These are phyloP conservation scores for Phymanthus crucifer DNA, from an alignment of 92 coral and sea anemone genomes.

Conservation along the genomic window DNA sequence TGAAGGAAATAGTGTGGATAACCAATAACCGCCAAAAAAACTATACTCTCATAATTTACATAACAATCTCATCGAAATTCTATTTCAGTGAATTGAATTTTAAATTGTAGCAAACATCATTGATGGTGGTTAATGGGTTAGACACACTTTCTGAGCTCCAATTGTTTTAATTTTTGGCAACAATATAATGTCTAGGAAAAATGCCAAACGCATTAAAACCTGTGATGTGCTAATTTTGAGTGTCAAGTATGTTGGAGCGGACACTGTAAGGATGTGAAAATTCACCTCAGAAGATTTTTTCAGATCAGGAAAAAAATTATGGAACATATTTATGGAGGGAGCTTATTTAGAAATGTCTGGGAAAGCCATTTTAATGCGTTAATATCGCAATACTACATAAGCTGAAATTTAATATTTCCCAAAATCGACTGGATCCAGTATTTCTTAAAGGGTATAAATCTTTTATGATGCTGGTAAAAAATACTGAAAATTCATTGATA, in stretches of 20 bases:
- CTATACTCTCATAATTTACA: background rate
- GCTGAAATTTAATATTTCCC: background rate
- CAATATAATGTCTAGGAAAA: background rate
- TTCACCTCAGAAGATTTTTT: background rate
- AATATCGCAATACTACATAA: background rate
- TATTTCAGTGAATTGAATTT: background rate
- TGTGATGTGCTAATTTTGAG: background rate
- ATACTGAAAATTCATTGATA: constrained; percentile 14
- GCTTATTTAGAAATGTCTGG: background rate
- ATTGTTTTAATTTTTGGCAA: background rate
- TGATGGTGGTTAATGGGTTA: background rate
- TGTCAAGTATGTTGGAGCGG: background rate
- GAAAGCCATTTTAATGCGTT: background rate
- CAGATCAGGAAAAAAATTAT: background rate
- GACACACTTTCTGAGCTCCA: background rate
- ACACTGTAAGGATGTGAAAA: background rate
- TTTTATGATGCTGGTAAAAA: constrained; percentile 1
- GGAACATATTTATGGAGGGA: background rate
- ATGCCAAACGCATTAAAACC: background rate
- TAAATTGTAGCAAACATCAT: background rate
- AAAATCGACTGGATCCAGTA: constrained; percentile 5
- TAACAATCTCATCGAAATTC: background rate
- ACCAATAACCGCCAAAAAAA: background rate
- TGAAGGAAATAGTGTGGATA: background rate
- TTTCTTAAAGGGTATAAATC: constrained; percentile 16